These are phyloP conservation scores for Stenopsyche tienmushanensis DNA, from an alignment of 1,140 invertebrate genomes.

Conservation along the genomic window DNA sequence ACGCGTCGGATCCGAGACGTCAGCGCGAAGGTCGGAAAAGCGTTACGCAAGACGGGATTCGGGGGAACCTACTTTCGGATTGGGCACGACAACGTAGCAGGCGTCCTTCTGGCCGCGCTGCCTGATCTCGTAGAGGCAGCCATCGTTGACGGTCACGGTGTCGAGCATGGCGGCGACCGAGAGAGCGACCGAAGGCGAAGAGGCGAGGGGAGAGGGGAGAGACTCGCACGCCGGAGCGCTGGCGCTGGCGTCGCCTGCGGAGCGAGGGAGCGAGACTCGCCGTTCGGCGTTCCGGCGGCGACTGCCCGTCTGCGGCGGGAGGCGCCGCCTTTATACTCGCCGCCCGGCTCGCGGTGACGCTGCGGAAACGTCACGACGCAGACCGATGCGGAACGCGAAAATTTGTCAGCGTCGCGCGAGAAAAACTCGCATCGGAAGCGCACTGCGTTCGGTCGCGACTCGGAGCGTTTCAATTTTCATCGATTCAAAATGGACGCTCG, in stretches of 20 bases:
- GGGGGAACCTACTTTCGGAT: slow-evolving; percentile 61
- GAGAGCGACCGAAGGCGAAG: not conserved
- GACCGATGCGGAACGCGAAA: not conserved
- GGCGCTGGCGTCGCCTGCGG: not conserved
- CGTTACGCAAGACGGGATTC: no score
- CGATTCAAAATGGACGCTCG: no score
- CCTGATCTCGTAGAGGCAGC: slow-evolving; percentile 63
- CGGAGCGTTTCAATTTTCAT: no score
- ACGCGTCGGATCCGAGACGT: no score
- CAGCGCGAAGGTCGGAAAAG: no score
- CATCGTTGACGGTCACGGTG: slow-evolving; percentile 51
- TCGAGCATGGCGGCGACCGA: slow-evolving; percentile 51
- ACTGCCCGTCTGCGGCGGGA: slow-evolving; percentile 33
- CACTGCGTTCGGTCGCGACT: not conserved
- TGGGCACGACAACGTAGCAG: slow-evolving; percentile 65
- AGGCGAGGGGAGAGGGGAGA: not conserved
- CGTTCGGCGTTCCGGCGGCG: slow-evolving; percentile 20
- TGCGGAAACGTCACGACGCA: not conserved
- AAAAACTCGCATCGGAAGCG: not conserved
- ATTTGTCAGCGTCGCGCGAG: not conserved
- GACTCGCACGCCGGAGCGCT: not conserved
- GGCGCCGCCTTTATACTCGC: not conserved
- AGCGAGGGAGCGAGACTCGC: not conserved
- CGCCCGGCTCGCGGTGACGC: not conserved
- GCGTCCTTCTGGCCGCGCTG: slow-evolving; percentile 61